Evolutionary conservation across 2,113 vertebrate genomes (phyloP), one percentile per base, ranked within the genome.

Genomic region (Mormyrus lacerda): DNA sequence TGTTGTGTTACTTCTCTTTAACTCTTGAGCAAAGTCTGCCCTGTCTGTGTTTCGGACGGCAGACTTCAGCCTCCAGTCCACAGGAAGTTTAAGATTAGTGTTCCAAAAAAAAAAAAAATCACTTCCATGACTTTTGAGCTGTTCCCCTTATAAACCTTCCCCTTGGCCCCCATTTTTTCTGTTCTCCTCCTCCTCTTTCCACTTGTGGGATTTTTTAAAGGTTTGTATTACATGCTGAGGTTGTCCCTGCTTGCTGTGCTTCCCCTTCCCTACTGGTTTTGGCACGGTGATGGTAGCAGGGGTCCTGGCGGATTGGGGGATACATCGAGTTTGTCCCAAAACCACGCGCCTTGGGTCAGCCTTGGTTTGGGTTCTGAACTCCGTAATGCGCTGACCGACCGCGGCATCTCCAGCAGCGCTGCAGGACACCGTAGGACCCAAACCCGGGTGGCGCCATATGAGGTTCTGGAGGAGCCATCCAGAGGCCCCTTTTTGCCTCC

Each of bases 81-180:
- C 90, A 92, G 86, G 88, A 90, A 90, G 91, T 93, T 91, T 82
- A 91, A 93, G 85, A 87, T 51, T 91, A 90, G 4, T 90, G 91
- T 89, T 73, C 45, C 58, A 76, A 91, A 76, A 87, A 35, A 45
- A 42, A 69, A 89, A 90, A 82, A 42, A 9, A 24, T 9, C 3
- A 10, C 82, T 45, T 84, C 82, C 44, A 84, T 84, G 82, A 2
- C 82, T n/a, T 45, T 19, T n/a, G 42, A 47, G 82, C 82, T 84
- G 82, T 45, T 84, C 44, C 44, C 45, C 44, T 4, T 84, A 24
- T 47, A 84, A 47, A 24, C 82, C 44, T 84, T 47, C 6, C 44
- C 69, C 69, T 19, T 19, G 31, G 69, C 5, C 15, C 31, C 39
- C 44, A 47, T 84, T 47, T 84, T 84, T 84, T 45, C 24, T 84